Percentiles rank a stretch among this genome's conserved stretches.
phyloP scores from a whole-genome alignment of 2,113 vertebrate species.

The Dasyornis broadbenti region DNA sequence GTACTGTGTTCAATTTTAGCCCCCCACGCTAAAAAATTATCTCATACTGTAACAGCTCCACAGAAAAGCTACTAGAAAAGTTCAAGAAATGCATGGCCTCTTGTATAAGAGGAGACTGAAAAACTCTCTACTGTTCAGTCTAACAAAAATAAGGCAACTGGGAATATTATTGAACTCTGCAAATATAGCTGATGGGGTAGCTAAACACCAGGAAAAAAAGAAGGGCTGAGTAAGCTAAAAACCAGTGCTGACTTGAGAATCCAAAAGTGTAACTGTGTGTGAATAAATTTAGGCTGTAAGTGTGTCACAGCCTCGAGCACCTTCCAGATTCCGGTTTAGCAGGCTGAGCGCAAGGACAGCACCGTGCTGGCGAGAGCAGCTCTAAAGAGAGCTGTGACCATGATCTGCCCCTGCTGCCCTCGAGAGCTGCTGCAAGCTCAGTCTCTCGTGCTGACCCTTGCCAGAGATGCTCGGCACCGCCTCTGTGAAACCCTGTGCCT shows the following conservation, averaged over 20 bases:
- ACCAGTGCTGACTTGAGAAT: not conserved
- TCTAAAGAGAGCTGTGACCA: not conserved
- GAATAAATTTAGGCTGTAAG: not conserved
- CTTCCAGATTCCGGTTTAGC: not conserved
- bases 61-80: not conserved
- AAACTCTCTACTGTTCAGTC: not conserved
- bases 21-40: not conserved
- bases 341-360: accelerated
- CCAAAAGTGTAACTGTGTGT: not conserved
- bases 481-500: not conserved
- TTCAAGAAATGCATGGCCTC: not conserved
- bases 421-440: accelerated
- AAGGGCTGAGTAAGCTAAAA: not conserved
- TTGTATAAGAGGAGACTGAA: not conserved
- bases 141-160: not conserved
- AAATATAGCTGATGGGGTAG: not conserved
- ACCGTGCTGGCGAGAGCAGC: accelerated
- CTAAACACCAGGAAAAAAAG: not conserved
- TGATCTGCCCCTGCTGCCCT: not conserved
- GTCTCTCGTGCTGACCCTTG: accelerated
- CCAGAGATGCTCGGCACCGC: not conserved
- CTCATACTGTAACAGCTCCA: not conserved
- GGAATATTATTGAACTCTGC: not conserved
- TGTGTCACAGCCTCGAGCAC: not conserved
- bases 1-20: not conserved